phyloP scores from a whole-genome alignment of 2,888 invertebrate species.

The Scotopteryx bipunctaria region DNA sequence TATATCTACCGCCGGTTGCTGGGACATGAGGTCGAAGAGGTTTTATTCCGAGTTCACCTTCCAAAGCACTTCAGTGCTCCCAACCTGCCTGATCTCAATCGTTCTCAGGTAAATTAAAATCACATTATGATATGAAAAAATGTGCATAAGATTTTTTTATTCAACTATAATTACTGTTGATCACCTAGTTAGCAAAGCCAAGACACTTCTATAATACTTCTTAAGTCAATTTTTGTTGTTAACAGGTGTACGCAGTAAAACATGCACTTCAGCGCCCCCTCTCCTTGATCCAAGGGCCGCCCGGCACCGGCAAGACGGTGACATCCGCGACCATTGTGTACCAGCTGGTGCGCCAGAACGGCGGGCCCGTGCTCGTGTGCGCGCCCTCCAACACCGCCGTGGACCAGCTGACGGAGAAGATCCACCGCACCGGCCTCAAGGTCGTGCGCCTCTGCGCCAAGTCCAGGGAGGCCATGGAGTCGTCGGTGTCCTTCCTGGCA shows the following conservation, averaged over 20 bases:
- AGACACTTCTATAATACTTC: background rate
- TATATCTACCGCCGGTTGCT: slow-evolving; percentile 98
- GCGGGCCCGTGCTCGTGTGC: slow-evolving; percentile 97
- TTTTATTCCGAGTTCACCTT: slow-evolving; percentile 93
- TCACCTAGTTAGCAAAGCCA: background rate
- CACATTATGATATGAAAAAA: background rate
- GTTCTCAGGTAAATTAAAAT: slow-evolving; percentile 88
- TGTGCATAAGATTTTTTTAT: background rate
- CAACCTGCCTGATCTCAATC: slow-evolving; percentile 98
- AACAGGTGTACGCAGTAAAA: slow-evolving; percentile 98
- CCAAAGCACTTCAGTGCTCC: slow-evolving; percentile 99
- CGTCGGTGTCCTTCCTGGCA: slow-evolving; percentile 97
- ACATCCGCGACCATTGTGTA: slow-evolving; percentile 99
- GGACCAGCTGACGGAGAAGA: slow-evolving; percentile 99
- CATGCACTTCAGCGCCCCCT: slow-evolving; percentile 98
- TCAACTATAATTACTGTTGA: background rate
- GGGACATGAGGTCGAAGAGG: slow-evolving; percentile 97
- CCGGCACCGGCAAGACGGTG: slow-evolving; percentile 99
- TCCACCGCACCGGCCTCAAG: slow-evolving; percentile 98
- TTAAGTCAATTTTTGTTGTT: slow-evolving; percentile 23
- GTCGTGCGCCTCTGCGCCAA: slow-evolving; percentile 97
- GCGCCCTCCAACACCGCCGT: slow-evolving; percentile 99
- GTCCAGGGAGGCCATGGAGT: slow-evolving; percentile 98
- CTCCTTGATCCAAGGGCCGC: slow-evolving; percentile 98
- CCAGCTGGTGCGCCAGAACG: slow-evolving; percentile 97